Evolutionary conservation across 2,113 vertebrate species (phyloP), one percentile per base, ranked within the genome.

Genomic region (Xenotilapia caudafasciata): DNA sequence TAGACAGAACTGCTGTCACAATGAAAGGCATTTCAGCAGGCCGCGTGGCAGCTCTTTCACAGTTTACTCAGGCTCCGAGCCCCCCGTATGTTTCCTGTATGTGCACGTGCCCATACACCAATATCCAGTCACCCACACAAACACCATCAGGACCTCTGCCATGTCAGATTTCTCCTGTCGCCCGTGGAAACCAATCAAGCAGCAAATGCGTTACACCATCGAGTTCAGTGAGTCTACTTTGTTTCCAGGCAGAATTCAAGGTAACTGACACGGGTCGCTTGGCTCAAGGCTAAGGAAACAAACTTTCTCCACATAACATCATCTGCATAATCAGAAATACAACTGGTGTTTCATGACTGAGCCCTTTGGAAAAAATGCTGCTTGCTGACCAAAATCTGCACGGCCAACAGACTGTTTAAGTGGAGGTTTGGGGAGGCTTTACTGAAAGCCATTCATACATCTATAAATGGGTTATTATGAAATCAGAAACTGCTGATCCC

Each of bases 1-100:
- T 91, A 84, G 93, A 87, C 91, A 86, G 88, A 90, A 73, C 86
- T 80, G 84, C 91, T 90, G 87, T 94, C 93, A 91, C 93, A 95
- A 93, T 92, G 90, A 92, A 82, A 92, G 53, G 92, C 82, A 91
- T 93, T 84, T 90, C 84, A 83, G 56, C 5, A 42, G 58, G 86
- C 17, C 53, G 55, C 80, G 54, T 83, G 86, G 87, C 28, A 68
- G 87, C 90, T 88, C 89, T 82, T 93, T 93, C 94, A 91, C 93
- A 90, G 92, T 89, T 93, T 86, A 91, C 93, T 87, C 89, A 92
- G 84, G 83, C 92, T 88, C 88, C 62, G 9, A 31, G 84, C 17
- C 54, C 62, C 83, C 83, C 23, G 54, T 90, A 56, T 82, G 83
- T 83, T 79, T 91, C 85, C 83, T 88, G 79, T 79, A 90, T 56